Evolutionary conservation across 2,797 vertebrate genomes (phyloP).

Genomic region (Cynopterus sphinx): DNA sequence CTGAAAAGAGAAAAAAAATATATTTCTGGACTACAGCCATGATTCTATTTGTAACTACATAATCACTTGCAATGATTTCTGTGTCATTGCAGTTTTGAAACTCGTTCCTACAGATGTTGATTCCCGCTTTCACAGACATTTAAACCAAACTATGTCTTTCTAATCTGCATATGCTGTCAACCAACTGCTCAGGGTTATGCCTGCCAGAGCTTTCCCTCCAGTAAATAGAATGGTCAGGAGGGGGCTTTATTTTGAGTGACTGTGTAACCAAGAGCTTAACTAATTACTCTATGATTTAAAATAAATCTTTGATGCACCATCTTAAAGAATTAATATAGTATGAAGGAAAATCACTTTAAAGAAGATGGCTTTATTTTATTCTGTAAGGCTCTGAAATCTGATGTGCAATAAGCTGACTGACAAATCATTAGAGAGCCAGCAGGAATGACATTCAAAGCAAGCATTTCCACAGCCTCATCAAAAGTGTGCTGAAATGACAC

Average conservation of each 20-base stretch:
- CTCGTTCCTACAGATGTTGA: slow-evolving; percentile 34
- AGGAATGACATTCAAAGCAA: slow-evolving; percentile 56
- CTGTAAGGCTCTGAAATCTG: slow-evolving; percentile 62
- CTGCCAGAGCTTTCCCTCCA: neutral
- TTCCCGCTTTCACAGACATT: slow-evolving; percentile 34
- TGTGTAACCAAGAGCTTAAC: slow-evolving; percentile 10
- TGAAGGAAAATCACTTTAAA: slow-evolving; percentile 50
- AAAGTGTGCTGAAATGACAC: slow-evolving; percentile 74
- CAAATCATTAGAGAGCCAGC: slow-evolving; percentile 37
- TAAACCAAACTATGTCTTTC: neutral
- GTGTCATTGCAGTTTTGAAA: neutral
- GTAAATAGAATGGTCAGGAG: neutral
- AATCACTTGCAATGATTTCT: neutral
- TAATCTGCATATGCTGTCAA: slow-evolving; percentile 51
- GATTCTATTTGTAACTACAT: neutral
- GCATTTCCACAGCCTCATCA: slow-evolving; percentile 46
- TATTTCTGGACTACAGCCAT: neutral
- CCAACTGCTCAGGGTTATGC: neutral
- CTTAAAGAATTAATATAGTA: slow-evolving; percentile 51
- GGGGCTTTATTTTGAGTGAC: slow-evolving; percentile 7
- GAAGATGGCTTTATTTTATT: slow-evolving; percentile 65
- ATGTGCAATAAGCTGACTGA: slow-evolving; percentile 58
- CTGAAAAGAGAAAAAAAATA: neutral
- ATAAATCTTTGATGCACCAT: slow-evolving; percentile 44
- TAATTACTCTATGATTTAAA: slow-evolving; percentile 55